These are phyloP conservation scores for Symphodus melops DNA, from an alignment of 2,113 vertebrate species.

Conservation along the genomic window DNA sequence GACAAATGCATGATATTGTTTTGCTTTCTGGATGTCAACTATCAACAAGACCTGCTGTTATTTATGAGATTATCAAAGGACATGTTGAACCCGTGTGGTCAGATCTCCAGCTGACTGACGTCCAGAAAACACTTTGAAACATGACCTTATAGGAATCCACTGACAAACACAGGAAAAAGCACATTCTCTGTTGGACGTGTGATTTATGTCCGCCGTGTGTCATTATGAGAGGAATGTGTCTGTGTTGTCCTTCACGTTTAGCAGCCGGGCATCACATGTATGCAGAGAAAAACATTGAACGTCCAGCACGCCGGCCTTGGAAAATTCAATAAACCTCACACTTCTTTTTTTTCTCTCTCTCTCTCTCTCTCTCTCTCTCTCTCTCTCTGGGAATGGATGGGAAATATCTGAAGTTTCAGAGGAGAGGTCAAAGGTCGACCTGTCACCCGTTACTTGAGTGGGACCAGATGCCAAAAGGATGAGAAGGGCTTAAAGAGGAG, in stretches of 20 bases:
- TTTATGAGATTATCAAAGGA: neutral
- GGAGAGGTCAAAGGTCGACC: slow-evolving; percentile 64
- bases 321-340: slow-evolving; percentile 72
- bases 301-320: slow-evolving; percentile 38
- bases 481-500: neutral
- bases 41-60: slow-evolving; percentile 13
- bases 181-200: slow-evolving; percentile 52
- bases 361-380: no score
- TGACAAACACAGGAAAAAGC: slow-evolving; percentile 42
- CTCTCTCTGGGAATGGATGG: slow-evolving; percentile 37
- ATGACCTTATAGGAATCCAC: slow-evolving; percentile 3
- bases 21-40: no score
- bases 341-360: neutral
- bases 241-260: slow-evolving; percentile 55
- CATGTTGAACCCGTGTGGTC: neutral
- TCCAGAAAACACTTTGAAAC: slow-evolving; percentile 2
- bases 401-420: slow-evolving; percentile 61
- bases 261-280: slow-evolving; percentile 55
- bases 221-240: slow-evolving; percentile 65
- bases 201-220: slow-evolving; percentile 53
- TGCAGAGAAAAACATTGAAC: slow-evolving; percentile 38
- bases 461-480: slow-evolving; percentile 60
- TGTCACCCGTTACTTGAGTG: slow-evolving; percentile 44
- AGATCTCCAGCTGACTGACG: neutral
- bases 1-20: no score